phyloP scores from a whole-genome alignment of 2,113 vertebrate species.

The Charina bottae region DNA sequence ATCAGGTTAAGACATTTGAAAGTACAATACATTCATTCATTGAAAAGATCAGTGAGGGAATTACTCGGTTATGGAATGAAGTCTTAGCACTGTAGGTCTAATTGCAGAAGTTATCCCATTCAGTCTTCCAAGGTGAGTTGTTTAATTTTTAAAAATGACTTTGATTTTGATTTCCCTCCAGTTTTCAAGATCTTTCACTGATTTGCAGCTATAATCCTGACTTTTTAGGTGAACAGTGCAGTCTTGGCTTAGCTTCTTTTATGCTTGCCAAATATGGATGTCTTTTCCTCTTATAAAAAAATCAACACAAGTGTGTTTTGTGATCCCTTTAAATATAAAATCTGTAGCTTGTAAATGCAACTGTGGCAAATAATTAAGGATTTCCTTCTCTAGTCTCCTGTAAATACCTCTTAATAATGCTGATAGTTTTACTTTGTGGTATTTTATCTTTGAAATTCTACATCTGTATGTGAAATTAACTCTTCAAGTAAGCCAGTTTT shows the following conservation, averaged over 20 bases:
- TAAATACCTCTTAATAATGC: neutral
- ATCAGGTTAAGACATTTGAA: neutral
- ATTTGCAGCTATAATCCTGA: neutral
- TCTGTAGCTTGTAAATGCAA: neutral
- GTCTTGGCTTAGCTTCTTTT: neutral
- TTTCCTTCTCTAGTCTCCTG: neutral
- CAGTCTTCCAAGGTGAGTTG: slow-evolving; percentile 2
- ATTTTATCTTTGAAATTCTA: neutral
- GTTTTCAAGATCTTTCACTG: neutral
- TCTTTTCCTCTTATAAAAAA: neutral
- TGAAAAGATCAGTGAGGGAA: neutral
- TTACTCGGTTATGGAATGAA: neutral
- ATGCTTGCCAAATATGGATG: neutral
- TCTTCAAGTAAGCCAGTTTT: neutral
- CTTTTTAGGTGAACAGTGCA: neutral
- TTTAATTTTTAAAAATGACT: neutral
- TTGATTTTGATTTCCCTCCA: slow-evolving; percentile 8
- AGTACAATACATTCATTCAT: slow-evolving; percentile 26
- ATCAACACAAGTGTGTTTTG: neutral
- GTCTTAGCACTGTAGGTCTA: fast-evolving
- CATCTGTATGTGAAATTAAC: neutral
- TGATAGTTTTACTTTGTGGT: neutral
- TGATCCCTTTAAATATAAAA: neutral
- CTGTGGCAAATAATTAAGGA: neutral
- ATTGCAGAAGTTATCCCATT: slow-evolving; percentile 10